Conservation (phyloP, 2,797 vertebrate species). For the Helostoma temminkii region DNA sequence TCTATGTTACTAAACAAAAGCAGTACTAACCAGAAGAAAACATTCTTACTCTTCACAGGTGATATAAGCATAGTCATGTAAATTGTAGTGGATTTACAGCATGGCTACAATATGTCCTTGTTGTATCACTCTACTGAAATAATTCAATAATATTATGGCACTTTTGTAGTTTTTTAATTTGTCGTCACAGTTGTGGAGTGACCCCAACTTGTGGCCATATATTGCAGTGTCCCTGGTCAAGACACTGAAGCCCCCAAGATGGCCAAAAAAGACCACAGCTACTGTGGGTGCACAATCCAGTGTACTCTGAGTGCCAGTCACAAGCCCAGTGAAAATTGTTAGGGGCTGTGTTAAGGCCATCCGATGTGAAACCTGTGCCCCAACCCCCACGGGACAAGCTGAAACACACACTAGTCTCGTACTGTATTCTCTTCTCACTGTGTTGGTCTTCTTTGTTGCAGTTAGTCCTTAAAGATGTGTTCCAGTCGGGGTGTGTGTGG, state of each 20-base stretch:
- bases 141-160: background rate
- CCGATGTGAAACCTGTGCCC: too few relatives aligned
- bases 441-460: constrained; percentile 19
- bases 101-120: background rate
- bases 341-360: too few relatives aligned
- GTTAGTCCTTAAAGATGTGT: constrained; percentile 75
- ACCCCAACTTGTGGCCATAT: too few relatives aligned
- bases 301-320: too few relatives aligned
- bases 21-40: background rate
- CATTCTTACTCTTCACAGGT: background rate
- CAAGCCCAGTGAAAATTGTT: too few relatives aligned
- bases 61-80: background rate
- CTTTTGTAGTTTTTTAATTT: background rate
- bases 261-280: too few relatives aligned
- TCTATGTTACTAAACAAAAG: background rate
- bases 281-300: too few relatives aligned
- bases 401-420: too few relatives aligned
- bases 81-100: background rate
- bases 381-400: too few relatives aligned
- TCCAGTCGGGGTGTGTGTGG: constrained; percentile 75
- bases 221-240: too few relatives aligned
- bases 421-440: background rate
- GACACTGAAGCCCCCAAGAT: too few relatives aligned
- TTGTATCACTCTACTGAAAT: background rate
- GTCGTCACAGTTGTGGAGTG: too few relatives aligned